Percentiles rank a stretch among this genome's conserved stretches.
Conservation (phyloP, 2,797 vertebrate species). For the Anguilla marmorata region DNA sequence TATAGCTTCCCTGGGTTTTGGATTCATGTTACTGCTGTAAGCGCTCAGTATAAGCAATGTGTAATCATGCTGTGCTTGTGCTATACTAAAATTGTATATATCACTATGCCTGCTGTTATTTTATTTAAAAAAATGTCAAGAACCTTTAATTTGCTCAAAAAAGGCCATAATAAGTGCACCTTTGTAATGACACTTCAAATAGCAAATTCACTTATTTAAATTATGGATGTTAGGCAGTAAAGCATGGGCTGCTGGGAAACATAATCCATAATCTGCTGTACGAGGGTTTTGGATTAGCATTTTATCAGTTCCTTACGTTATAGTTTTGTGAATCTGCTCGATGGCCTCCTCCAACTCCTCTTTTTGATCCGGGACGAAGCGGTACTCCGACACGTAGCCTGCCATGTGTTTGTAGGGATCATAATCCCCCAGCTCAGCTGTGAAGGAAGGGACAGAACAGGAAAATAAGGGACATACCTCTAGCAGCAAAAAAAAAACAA, state of each 20-base stretch:
- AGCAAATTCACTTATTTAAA: neutral
- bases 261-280: slow-evolving; percentile 28
- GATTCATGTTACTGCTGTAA: slow-evolving; percentile 33
- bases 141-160: neutral
- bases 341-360: slow-evolving; percentile 82
- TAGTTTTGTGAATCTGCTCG: slow-evolving; percentile 81
- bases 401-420: slow-evolving; percentile 78
- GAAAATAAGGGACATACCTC: neutral
- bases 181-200: neutral
- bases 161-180: neutral
- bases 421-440: slow-evolving; percentile 86
- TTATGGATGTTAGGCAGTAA: neutral
- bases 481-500: neutral
- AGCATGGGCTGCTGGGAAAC: neutral
- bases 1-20: slow-evolving; percentile 16
- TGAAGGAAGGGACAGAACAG: slow-evolving; percentile 41
- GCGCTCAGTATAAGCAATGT: neutral
- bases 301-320: slow-evolving; percentile 72
- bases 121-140: neutral
- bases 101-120: neutral
- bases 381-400: slow-evolving; percentile 83
- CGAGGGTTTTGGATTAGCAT: slow-evolving; percentile 21
- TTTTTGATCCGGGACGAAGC: slow-evolving; percentile 86
- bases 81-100: neutral
- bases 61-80: neutral